Conservation (phyloP, 2,888 invertebrate genomes). For the Euplagia quadripunctaria region DNA sequence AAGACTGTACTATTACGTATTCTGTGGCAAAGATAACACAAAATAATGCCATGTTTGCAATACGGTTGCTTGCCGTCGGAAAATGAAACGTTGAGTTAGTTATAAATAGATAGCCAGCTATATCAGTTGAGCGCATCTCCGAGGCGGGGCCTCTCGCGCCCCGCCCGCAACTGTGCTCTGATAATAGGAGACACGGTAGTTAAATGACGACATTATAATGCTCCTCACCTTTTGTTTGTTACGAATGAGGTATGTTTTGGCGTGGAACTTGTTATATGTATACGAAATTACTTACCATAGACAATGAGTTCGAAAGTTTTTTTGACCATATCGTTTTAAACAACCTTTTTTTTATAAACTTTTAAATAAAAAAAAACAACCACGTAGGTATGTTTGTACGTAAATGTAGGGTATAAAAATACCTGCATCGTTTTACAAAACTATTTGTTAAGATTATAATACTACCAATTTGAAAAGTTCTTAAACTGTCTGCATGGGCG, state of each 20-base stretch:
- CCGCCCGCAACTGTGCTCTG: neutral
- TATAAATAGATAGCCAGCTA: constrained; percentile 12
- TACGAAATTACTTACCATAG: neutral
- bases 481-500: too few species aligned
- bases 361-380: too few species aligned
- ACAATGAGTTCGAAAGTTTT: neutral
- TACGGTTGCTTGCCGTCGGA: constrained; percentile 7
- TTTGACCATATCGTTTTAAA: neutral
- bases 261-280: neutral
- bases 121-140: constrained; percentile 15
- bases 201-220: constrained; percentile 8
- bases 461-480: too few species aligned
- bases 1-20: too few species aligned
- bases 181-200: constrained; percentile 11
- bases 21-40: neutral
- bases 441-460: too few species aligned
- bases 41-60: neutral
- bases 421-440: too few species aligned
- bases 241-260: neutral
- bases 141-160: constrained; percentile 19
- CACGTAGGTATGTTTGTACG: too few species aligned
- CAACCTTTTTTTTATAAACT: too few species aligned
- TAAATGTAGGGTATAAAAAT: too few species aligned
- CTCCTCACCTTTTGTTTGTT: neutral
- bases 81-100: neutral